Evolutionary conservation across 2,113 vertebrate species (phyloP), one percentile per base, ranked within the genome.

Genomic region (Rhipidura dahli): DNA sequence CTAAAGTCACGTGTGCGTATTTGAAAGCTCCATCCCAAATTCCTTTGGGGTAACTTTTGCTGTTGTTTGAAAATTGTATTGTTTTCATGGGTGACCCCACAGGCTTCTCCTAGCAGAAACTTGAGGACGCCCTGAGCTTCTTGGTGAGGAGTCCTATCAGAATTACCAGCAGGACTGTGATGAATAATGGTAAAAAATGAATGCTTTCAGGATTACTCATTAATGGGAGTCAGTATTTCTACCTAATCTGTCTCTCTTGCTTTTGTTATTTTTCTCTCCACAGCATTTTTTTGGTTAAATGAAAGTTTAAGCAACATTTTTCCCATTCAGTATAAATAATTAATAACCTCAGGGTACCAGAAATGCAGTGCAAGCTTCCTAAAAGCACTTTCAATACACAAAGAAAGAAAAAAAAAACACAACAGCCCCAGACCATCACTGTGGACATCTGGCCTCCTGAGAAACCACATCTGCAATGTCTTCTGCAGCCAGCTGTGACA

Each of bases 291-390:
- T 77, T 24, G 2, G 64, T 69, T 73, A 94, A 90, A 85, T 61
- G 54, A 87, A 95, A 95, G 26, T 35, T 71, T 63, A 94, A 83
- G 50, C n/a, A 64, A 51, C 56, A 45, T 54, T 95, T 96, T 94
- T 56, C n/a, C 49, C 63, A 59, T 77, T 96, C 27, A n/a, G 33
- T 56, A 87, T 83, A 73, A 86, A 75, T 94, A 88, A 89, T 93
- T 91, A n/a, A 91, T 89, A 77, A 80, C n/a, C 87, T 93, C 7
- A 47, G 79, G 68, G 53, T 60, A 69, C 60, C 57, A 90, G 42
- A 82, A 88, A 84, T 90, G 42, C 35, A 88, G 40, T 21, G 24
- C 5, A 23, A 88, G 47, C 12, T 26, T 93, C 37, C 90, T 83
- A 69, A 80, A 82, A 90, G 22, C 13, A 18, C 85, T 57, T 83